Conservation (phyloP, 30 jellyfish, hydroid and myxozoan genomes). For the Mastigias papua region DNA sequence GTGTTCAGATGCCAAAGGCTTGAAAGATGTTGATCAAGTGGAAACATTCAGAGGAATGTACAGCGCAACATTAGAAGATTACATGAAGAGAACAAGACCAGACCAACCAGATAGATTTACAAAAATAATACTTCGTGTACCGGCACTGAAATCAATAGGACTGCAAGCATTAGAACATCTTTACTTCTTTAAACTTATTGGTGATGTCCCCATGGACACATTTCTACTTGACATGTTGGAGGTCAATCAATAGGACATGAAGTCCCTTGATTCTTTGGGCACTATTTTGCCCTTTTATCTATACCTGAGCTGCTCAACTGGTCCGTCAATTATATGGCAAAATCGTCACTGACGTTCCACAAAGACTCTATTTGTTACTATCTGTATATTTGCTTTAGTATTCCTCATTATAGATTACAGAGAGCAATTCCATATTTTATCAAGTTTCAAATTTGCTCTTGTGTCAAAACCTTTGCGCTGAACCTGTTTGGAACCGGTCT, state of each 20-base stretch:
- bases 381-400: too few relatives aligned
- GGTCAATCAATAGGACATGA: conserved; percentile 28
- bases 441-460: too few relatives aligned
- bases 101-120: conserved; percentile 85
- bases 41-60: conserved; percentile 86
- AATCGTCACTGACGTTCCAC: too few relatives aligned
- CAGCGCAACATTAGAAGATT: conserved; percentile 86
- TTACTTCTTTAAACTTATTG: conserved; percentile 84
- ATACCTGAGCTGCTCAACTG: too few relatives aligned
- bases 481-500: too few relatives aligned
- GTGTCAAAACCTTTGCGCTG: too few relatives aligned
- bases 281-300: too few relatives aligned
- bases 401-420: too few relatives aligned
- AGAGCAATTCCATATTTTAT: too few relatives aligned
- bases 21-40: conserved; percentile 82
- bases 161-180: conserved; percentile 90
- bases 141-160: conserved; percentile 91
- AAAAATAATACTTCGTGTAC: conserved; percentile 84
- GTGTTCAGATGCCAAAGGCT: conserved; percentile 88
- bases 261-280: too few relatives aligned
- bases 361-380: too few relatives aligned
- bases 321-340: too few relatives aligned
- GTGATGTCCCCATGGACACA: conserved; percentile 93
- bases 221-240: conserved; percentile 86
- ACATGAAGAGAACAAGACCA: conserved; percentile 73